These are phyloP conservation scores for Mugil cephalus DNA, from an alignment of 2,113 vertebrate genomes.

Conservation along the genomic window DNA sequence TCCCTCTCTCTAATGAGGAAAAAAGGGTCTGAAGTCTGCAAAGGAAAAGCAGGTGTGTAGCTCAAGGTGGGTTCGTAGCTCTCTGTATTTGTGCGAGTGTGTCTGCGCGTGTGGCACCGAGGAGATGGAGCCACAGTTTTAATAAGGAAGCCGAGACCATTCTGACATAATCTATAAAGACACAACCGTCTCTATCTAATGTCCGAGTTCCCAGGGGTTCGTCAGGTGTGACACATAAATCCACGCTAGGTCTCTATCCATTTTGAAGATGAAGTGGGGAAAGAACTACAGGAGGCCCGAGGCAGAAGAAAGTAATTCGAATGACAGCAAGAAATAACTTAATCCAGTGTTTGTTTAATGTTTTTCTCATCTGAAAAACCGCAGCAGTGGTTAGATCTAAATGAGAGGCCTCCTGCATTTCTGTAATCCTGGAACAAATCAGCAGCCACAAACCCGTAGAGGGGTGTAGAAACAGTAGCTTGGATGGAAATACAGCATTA, in stretches of 20 bases:
- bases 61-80: slow-evolving; percentile 45
- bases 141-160: background rate
- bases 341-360: background rate
- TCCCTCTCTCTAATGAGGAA: slow-evolving; percentile 70
- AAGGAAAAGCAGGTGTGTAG: slow-evolving; percentile 76
- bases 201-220: background rate
- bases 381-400: too few relatives aligned
- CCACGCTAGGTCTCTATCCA: background rate
- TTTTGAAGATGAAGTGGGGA: slow-evolving; percentile 10
- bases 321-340: background rate
- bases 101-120: slow-evolving; percentile 5
- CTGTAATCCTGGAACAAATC: background rate
- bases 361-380: background rate
- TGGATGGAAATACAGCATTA: background rate
- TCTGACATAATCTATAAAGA: background rate
- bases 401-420: too few relatives aligned
- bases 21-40: slow-evolving; percentile 55
- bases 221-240: slow-evolving; percentile 5
- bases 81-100: slow-evolving; percentile 3
- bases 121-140: background rate
- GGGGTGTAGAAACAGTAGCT: background rate
- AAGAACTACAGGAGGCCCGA: background rate
- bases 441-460: background rate
- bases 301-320: background rate
- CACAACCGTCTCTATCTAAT: background rate